A percentile compares a stretch with the other conserved stretches of the same genome.
These are phyloP conservation scores for Rhagoletis zephyria DNA, from an alignment of 1,140 invertebrate genomes.

Conservation along the genomic window DNA sequence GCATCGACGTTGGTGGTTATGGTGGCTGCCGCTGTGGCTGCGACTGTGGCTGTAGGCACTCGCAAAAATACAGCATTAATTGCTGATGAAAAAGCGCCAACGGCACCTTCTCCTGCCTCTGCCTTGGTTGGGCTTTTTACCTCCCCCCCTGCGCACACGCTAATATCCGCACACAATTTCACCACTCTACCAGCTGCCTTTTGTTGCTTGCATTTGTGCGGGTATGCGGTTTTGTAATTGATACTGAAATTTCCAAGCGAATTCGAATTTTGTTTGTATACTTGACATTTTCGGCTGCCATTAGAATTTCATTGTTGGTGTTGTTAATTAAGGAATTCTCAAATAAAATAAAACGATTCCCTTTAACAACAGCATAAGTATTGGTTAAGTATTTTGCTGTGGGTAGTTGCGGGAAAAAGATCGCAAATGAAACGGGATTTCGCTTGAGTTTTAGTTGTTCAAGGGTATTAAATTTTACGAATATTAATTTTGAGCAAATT, in stretches of 20 bases:
- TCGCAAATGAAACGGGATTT: not conserved
- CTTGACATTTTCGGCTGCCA: not conserved
- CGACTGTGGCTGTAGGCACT: not conserved
- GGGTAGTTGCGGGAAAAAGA: not conserved
- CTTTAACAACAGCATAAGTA: slow-evolving; percentile 56
- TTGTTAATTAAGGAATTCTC: slow-evolving; percentile 34
- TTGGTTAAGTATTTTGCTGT: not conserved
- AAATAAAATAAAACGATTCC: slow-evolving; percentile 1
- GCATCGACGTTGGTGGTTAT: slow-evolving; percentile 1
- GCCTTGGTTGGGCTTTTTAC: not conserved
- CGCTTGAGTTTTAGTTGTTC: not conserved
- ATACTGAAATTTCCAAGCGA: slow-evolving; percentile 2
- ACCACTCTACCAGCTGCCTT: not conserved
- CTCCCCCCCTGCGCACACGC: not conserved
- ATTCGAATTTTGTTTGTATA: not conserved
- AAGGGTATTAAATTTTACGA: not conserved
- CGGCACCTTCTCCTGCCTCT: not conserved
- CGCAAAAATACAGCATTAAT: slow-evolving; percentile 40
- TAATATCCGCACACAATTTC: not conserved
- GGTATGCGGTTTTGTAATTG: slow-evolving; percentile 52
- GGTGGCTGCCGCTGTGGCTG: not conserved
- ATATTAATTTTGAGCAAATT: not conserved
- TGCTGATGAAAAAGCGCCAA: slow-evolving; percentile 43
- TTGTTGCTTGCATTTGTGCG: slow-evolving; percentile 1
- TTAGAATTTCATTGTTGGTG: not conserved